Percentiles rank a stretch among this genome's conserved stretches.
Evolutionary conservation across 1,140 invertebrate genomes (phyloP).

Genomic region (Ips typographus): DNA sequence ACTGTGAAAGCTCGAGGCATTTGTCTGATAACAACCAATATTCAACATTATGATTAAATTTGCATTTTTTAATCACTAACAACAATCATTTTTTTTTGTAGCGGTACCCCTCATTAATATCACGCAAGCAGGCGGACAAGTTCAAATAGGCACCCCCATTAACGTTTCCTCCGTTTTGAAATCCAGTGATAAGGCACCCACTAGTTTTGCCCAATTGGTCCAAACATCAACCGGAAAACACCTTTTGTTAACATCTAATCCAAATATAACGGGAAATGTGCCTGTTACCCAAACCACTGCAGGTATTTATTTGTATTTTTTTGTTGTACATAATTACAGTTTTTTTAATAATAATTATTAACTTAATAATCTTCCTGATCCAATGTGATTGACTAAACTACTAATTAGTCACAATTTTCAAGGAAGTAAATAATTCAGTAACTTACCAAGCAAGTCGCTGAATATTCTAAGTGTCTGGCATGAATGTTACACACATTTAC

Average conservation of each 20-base stretch:
- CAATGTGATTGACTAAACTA: background rate
- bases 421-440: slow-evolving; percentile 6
- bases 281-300: slow-evolving; percentile 44
- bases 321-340: background rate
- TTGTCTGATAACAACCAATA: slow-evolving; percentile 31
- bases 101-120: slow-evolving; percentile 57
- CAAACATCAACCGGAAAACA: slow-evolving; percentile 71
- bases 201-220: slow-evolving; percentile 63
- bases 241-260: slow-evolving; percentile 59
- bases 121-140: slow-evolving; percentile 48
- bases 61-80: slow-evolving; percentile 2
- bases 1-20: slow-evolving; percentile 32
- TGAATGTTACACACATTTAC: slow-evolving; percentile 11
- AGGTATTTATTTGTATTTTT: slow-evolving; percentile 33
- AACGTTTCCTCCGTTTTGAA: slow-evolving; percentile 54
- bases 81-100: slow-evolving; percentile 45
- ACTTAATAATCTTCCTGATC: slow-evolving; percentile 3
- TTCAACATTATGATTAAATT: slow-evolving; percentile 2
- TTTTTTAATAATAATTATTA: slow-evolving; percentile 24
- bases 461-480: background rate
- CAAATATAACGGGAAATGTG: slow-evolving; percentile 45
- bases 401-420: background rate
- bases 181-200: slow-evolving; percentile 45
- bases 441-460: slow-evolving; percentile 3
- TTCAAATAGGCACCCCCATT: slow-evolving; percentile 48